phyloP scores from a whole-genome alignment of 2,113 vertebrate species.

The Chinchilla lanigera region DNA sequence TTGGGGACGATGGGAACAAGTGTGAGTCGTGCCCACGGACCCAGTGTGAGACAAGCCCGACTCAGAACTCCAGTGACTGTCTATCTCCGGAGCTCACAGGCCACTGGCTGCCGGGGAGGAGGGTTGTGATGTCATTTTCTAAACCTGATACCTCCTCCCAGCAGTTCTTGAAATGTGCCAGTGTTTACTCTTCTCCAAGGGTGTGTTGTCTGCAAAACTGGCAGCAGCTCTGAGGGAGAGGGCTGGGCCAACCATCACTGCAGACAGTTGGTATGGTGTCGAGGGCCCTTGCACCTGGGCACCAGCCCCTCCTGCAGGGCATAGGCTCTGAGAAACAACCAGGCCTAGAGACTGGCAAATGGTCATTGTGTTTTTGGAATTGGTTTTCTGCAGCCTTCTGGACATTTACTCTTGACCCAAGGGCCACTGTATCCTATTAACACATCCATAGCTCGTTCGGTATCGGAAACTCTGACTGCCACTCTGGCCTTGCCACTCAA shows the following conservation, averaged over 20 bases:
- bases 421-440: background rate
- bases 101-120: background rate
- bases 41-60: background rate
- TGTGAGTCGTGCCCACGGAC: rapidly evolving
- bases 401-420: background rate
- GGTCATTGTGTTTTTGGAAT: background rate
- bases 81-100: background rate
- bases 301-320: background rate
- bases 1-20: background rate
- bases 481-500: background rate
- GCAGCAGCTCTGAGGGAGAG: background rate
- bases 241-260: background rate
- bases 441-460: no score
- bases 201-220: background rate
- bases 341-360: background rate
- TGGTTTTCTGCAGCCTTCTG: background rate
- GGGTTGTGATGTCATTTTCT: background rate
- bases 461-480: background rate
- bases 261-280: no score
- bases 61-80: background rate
- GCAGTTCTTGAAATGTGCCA: background rate
- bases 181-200: background rate
- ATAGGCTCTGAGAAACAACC: background rate
- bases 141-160: background rate
- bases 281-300: background rate